Conservation (phyloP, 2,888 invertebrate genomes). For the Apodemia hepburni region DNA sequence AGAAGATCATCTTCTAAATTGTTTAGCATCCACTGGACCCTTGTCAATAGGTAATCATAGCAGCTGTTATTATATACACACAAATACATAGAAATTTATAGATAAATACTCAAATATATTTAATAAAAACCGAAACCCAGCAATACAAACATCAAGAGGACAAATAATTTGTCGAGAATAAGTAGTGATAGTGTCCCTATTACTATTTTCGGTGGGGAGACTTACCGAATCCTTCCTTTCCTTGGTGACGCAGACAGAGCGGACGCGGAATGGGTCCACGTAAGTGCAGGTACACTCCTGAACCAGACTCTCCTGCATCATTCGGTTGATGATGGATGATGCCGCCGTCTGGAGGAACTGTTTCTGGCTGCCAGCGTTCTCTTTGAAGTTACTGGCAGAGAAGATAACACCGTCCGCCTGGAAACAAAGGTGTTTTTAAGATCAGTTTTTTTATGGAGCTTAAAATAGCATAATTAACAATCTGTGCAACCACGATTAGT, state of each 20-base stretch:
- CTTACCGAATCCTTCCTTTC: too few species aligned
- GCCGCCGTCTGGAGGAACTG: conserved; percentile 79
- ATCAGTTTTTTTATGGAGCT: too few species aligned
- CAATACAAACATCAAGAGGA: too few species aligned
- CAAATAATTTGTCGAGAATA: too few species aligned
- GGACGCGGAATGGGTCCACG: conserved; percentile 50
- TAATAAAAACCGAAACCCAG: too few species aligned
- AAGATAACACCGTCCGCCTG: conserved; percentile 84
- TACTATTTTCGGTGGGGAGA: too few species aligned
- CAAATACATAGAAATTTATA: too few species aligned
- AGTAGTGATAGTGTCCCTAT: too few species aligned
- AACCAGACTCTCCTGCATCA: conserved; percentile 52
- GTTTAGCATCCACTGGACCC: conserved; percentile 27
- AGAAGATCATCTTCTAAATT: conserved; percentile 27
- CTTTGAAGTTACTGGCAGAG: conserved; percentile 78
- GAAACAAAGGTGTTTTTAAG: not conserved
- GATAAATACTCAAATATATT: too few species aligned
- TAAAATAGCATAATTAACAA: too few species aligned
- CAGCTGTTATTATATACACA: too few species aligned
- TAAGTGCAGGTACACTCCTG: conserved; percentile 68
- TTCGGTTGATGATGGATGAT: conserved; percentile 57
- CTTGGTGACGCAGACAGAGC: conserved; percentile 47
- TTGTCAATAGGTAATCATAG: conserved; percentile 18
- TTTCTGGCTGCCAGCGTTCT: conserved; percentile 63
- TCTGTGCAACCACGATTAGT: too few species aligned